Evolutionary conservation across 2,113 vertebrate genomes (phyloP), one percentile per base, ranked within the genome.

Genomic region (Larimichthys polyactis): DNA sequence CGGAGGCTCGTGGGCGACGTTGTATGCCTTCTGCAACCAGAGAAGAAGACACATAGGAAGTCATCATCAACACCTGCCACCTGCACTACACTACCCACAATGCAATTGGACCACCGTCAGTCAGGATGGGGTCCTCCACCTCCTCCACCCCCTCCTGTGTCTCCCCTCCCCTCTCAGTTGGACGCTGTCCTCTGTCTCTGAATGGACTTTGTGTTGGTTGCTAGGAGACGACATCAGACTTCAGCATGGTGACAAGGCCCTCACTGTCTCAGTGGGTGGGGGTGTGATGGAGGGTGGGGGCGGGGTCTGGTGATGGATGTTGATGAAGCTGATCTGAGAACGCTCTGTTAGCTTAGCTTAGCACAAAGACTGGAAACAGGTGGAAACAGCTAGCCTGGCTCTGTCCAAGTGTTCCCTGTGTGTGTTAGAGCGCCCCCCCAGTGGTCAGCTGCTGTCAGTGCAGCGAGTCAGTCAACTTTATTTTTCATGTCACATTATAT

Each of bases 181-280:
- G 93, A 93, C 54, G 87, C 75, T 5, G 78, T 85, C 82, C 91
- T 79, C 70, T 80, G 79, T 84, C 89, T 83, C 84, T 94, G 93
- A 94, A 94, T 94, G 90, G 93, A 92, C 92, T 89, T 86, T 90
- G 82, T 90, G 83, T 90, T 80, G 89, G 96, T 96, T 96, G 95
- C 96, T 95, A 95, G 84, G 94, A 94, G 96, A 95, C 87, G 90
- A 94, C 87, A 90, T 92, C 87, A 93, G 93, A 94, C 91, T 91
- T 78, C 73, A 88, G 22, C 96, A 89, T 90, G 94, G 93, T 87
- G 91, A 95, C 93, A 93, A 93, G 87, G 93, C 90, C 70, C 87
- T 91, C 82, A 58, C 82, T 94, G 93, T 94, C 91, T 82, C 49
- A 63, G 43, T 12, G 43, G 43, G 43, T 32, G 32, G 5, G 32